Base-by-base conservation (phyloP, 2,113 vertebrate genomes). In the Lathamus discolor region DNA sequence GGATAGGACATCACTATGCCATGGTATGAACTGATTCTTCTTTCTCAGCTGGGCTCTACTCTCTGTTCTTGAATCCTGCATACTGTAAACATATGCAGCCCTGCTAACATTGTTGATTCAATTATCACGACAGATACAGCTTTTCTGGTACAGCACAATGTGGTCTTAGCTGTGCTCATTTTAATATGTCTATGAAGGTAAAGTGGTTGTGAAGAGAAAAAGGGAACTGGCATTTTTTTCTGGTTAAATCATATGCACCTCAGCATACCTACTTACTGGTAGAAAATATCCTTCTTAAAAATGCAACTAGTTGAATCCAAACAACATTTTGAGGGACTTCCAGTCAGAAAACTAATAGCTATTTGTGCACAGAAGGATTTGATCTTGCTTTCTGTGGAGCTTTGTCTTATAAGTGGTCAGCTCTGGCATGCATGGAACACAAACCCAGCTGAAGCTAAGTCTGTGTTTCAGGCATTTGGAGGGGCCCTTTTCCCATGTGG, bases 1-100 rank as follows among this genome's bases (percentile, higher is more conserved):
- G 11, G 24, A 41, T 52, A 52, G 28, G 15, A 5, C 16, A 19
- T 27, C 2, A 0, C 33, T 52, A 12, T 29, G 13, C 7, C 0
- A 0, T 7, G 29, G 10, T 23, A 31, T 9, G 28, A 76, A 33
- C 19, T 0, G 0, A 13, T 77, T 62, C 22, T 73, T 17, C 39
- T 37, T 66, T 43, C 23, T 88, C 59, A 55, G 8, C 9, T 28
- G n/a, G 37, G 28, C 33, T 80, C 23, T 44, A 10, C 23, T 33
- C 29, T 64, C 59, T 80, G 13, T 43, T 83, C 55, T 59, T 48
- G 17, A 59, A 54, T 39, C 29, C 46, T 63, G 48, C 8, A 2
- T 39, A 28, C 49, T 25, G 22, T 24, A 64, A 83, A 83, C 4
- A 10, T 16, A 28, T 2, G 5, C 35, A 88, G 51, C 27, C 48